Evolutionary conservation across 2,113 vertebrate genomes (phyloP), one percentile per base, ranked within the genome.

Genomic region (Lota lota): DNA sequence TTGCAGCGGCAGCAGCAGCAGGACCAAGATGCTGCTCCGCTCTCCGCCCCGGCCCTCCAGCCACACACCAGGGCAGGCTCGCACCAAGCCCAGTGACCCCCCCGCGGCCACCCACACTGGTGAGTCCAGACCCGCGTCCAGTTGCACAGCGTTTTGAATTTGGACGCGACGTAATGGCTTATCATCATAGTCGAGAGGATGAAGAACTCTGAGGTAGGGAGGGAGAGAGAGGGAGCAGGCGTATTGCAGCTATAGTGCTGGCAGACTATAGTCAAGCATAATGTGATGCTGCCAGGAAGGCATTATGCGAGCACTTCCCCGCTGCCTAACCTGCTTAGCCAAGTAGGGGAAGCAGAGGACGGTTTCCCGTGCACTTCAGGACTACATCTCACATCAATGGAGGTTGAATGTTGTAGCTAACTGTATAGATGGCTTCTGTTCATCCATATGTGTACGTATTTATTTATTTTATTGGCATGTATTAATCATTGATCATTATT

Each of bases 61-160:
- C 6, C 92, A 66, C 12, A 22, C 33, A 11, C 19, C 36, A 11
- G 22, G 57, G 40, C 77, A 70, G 40, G 91, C 91, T 84, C 63
- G 16, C 64, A 65, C 87, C 80, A 94, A 88, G 88, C 93, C 91
- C 81, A 85, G 92, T 79, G 93, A 96, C 62, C 92, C 92, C 61
- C 85, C 90, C 1, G 90, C 92, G 54, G 76, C 92, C 56, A 60
- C 66, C 50, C 33, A 17, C 18, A n/a, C 22, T 10, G 33, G 28
- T 63, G 61, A 63, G 62, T 7, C 22, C 22, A 56, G 22, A 67
- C 47, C 64, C 22, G 22, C 28, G 28, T 3, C 2, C 28, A 33
- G 2, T n/a, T n/a, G n/a, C n/a, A n/a, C n/a, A n/a, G 11, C 36
- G 3, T 66, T 68, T 69, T 8, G 0, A 18, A 0, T 18, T 5